Base-by-base conservation (phyloP, 2,888 invertebrate genomes). In the Venustoraphidia nigricollis region DNA sequence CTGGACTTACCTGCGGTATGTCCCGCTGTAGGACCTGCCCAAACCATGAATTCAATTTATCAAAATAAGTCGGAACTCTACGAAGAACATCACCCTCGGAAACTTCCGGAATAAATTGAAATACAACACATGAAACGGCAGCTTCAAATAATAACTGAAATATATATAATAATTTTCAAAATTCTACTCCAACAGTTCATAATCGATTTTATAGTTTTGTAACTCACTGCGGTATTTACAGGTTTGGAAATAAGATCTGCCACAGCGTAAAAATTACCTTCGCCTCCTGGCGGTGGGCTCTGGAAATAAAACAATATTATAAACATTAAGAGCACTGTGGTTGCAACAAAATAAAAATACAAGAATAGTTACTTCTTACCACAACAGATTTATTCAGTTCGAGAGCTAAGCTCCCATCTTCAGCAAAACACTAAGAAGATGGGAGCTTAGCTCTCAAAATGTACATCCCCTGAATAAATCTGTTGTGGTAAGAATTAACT, bases 21-120 rank as follows among this genome's bases (percentile, higher is more conserved):
- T 91, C 91, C 50, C 89, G 71, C 60, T 90, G 88, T 48, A 94
- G 66, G 43, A 91, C 90, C 64, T 94, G 94, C 5, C 89, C 90
- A 27, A 94, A 69, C 94, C 90, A 91, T 0, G 88, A 86, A 68
- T 91, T 91, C 1, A 91, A 72, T 60, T 89, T 89, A 65, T 91
- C 88, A 59, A 84, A 89, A 65, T 91, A 89, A 0, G 81, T 76
- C 10, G 67, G 77, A 4, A 77, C 73, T 52, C 69, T 71, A 0
- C 60, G 63, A 34, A 68, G 66, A 1, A 67, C 67, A 51, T 66
- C 64, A 10, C 65, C 64, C 54, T 72, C 70, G n/a, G 62, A 58
- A 41, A 69, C 62, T 55, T 76, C 72, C 8, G 83, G 80, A 36
- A 78, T 79, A 64, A 92, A 94, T 65, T 90, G 91, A 65, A 93